Evolutionary conservation across 2,888 invertebrate genomes (phyloP), one percentile per base, ranked within the genome.

Genomic region (Pyrrhosoma nymphula): DNA sequence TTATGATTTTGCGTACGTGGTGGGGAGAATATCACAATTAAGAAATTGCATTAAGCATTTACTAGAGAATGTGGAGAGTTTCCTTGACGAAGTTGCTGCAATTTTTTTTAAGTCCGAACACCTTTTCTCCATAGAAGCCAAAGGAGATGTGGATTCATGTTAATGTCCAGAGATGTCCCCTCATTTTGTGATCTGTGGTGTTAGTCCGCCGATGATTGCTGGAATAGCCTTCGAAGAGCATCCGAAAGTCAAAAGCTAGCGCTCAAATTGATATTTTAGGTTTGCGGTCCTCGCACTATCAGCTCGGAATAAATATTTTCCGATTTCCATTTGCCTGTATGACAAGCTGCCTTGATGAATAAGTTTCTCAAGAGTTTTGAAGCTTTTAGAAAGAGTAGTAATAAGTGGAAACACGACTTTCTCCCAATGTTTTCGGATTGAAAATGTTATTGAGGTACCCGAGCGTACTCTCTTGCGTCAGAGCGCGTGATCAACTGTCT

Each of bases 371-470:
- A 89, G 82, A 82, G 35, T 82, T 82, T 82, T 82, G 63, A 56
- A 20, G 47, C n/a, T 69, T 69, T 93, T 93, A 69, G 93, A 93
- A 93, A 93, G 63, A 47, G 39, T 47, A 47, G 93, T 93, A 93
- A 93, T 93, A 39, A 93, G 93, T 47, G 26, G 47, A 63, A 69
- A 55, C 30, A 93, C 93, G 63, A 69, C 93, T 93, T 93, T 93
- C 93, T 93, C 93, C 93, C 47, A 93, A 93, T 93, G 69, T 93
- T 93, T 93, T 93, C 82, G 82, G 35, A 82, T 82, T 82, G 82
- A 60, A 91, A 91, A 93, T 93, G 69, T 69, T 63, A 69, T 69
- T 69, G 63, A 39, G 63, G 93, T 56, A 56, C 47, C n/a, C 47
- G 35, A 39, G 60, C 69, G n/a, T 47, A 69, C 69, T 93, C 93